Base-by-base conservation (phyloP, 2,113 vertebrate species). In the Toxotes jaculatrix region DNA sequence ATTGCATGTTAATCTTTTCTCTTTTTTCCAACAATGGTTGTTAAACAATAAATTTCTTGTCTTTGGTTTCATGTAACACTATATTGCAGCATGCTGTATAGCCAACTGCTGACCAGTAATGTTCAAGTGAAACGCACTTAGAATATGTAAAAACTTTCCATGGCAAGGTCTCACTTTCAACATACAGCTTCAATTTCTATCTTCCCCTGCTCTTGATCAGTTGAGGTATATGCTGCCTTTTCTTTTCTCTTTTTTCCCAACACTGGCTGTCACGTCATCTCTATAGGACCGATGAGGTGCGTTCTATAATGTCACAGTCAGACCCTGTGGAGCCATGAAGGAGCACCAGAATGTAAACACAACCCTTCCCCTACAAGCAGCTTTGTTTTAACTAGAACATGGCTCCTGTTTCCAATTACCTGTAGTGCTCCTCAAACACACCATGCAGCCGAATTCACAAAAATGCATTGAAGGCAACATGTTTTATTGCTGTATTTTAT, bases 341-440 rank as follows among this genome's bases (percentile, higher is more conserved):
- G 74, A 90, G 74, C 84, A 86, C 76, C 67, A 84, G 74, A 90
- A 93, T 90, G 92, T 93, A 92, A 94, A 94, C 91, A 92, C 77
- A 86, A 57, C 63, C 84, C 80, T 84, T 86, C 73, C 74, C 87
- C 85, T 84, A 77, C 75, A 80, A 77, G 74, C 84, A 70, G 89
- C 81, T 80, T 91, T 89, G 90, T 90, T 91, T 90, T 86, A 90
- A 93, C 87, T 91, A 84, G 67, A 87, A 79, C 66, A 13, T 17
- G 66, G 80, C 57, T 86, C 83, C 89, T 93, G 90, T 89, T 93
- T 92, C 87, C 90, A 92, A 91, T 93, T 92, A 93, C 83, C 86
- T 78, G 69, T 59, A 79, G 81, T 51, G 12, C 82, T 71, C 63
- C 73, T 86, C 77, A 83, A 85, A 84, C 83, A 47, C 68, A 57